Evolutionary conservation across 1,140 invertebrate genomes (phyloP).

Genomic region (Atta cephalotes): DNA sequence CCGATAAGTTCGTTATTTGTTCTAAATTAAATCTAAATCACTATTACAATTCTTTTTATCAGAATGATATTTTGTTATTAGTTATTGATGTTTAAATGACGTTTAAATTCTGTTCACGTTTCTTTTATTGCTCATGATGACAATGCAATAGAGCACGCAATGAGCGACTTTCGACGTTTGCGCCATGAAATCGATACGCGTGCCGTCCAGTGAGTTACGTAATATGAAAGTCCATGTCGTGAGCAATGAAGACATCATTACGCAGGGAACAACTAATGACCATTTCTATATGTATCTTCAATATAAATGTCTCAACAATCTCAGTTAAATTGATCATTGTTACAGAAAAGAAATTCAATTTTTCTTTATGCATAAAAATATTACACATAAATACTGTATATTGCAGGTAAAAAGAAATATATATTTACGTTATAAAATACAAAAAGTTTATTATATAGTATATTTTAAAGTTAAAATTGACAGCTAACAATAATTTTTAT

Average conservation of each 20-base stretch:
- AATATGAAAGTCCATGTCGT: constrained; percentile 44
- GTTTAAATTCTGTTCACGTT: constrained; percentile 37
- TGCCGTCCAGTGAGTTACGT: constrained; percentile 44
- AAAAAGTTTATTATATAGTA: not conserved
- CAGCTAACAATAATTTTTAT: not conserved
- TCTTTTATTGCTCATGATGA: constrained; percentile 52
- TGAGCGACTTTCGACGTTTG: constrained; percentile 53
- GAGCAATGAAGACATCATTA: constrained; percentile 37
- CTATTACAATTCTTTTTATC: constrained; percentile 6
- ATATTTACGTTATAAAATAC: not conserved
- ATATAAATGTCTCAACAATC: constrained; percentile 12
- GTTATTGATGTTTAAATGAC: constrained; percentile 32
- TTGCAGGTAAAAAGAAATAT: not conserved
- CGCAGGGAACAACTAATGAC: constrained; percentile 43
- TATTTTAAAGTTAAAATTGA: not conserved
- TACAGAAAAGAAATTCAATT: not conserved
- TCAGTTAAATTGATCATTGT: not conserved
- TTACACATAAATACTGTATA: not conserved
- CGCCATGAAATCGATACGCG: constrained; percentile 59
- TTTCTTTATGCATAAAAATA: not conserved
- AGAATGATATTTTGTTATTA: constrained; percentile 43
- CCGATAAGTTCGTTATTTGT: not conserved
- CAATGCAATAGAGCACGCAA: constrained; percentile 44
- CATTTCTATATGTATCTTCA: not conserved
- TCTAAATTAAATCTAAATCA: not conserved